These are phyloP conservation scores for Allygus modestus DNA, from an alignment of 2,888 invertebrate species.

Conservation along the genomic window DNA sequence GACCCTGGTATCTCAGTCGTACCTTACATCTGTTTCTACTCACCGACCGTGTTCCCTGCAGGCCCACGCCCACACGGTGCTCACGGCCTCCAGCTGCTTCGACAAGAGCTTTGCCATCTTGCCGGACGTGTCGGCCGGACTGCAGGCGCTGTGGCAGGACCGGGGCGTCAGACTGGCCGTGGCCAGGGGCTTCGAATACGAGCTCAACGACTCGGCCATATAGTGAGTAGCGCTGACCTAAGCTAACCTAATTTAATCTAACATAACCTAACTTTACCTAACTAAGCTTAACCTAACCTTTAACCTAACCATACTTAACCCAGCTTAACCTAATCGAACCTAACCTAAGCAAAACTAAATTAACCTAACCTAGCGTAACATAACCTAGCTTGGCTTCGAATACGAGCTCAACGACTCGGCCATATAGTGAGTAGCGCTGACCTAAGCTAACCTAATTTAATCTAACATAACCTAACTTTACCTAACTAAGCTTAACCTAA, in stretches of 20 bases:
- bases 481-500: too few species aligned
- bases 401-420: constrained; percentile 83
- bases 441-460: too few species aligned
- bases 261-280: too few species aligned
- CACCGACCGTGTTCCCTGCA: constrained; percentile 71
- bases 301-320: too few species aligned
- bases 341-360: too few species aligned
- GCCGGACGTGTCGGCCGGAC: constrained; percentile 76
- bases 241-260: too few species aligned
- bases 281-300: too few species aligned
- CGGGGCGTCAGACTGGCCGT: constrained; percentile 81
- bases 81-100: constrained; percentile 77
- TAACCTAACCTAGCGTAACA: too few species aligned
- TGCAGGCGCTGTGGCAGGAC: constrained; percentile 81
- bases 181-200: constrained; percentile 82
- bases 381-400: constrained; percentile 82
- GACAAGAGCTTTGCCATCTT: constrained; percentile 78
- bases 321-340: too few species aligned
- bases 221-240: constrained; percentile 81
- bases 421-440: constrained; percentile 80
- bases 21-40: too few species aligned
- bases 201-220: constrained; percentile 82
- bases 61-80: constrained; percentile 77
- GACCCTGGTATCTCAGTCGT: too few species aligned
- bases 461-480: too few species aligned